A percentile compares a stretch with the other conserved stretches of the same genome.
phyloP scores from a whole-genome alignment of 2,113 vertebrate genomes.

The Ibidorhyncha struthersii region DNA sequence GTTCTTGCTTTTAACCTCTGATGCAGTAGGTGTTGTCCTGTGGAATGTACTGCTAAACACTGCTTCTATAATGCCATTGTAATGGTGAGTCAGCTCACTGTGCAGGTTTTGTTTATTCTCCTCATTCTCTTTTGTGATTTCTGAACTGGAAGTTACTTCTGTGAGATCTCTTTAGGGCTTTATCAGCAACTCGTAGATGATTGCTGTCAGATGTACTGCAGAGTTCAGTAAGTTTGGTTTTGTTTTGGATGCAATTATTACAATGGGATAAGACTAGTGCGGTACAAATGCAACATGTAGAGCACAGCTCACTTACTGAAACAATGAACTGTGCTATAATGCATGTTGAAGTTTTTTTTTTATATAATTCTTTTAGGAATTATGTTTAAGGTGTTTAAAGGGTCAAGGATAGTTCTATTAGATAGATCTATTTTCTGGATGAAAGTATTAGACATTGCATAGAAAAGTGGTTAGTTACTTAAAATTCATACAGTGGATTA shows the following conservation, averaged over 20 bases:
- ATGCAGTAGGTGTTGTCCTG: not conserved
- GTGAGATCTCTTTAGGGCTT: not conserved
- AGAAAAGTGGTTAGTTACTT: constrained; percentile 7
- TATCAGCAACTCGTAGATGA: not conserved
- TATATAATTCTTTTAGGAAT: not conserved
- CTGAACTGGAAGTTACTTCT: not conserved
- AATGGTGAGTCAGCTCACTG: not conserved
- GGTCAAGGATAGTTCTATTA: not conserved
- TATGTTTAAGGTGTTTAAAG: not conserved
- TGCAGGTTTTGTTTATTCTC: not conserved
- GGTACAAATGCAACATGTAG: fast-evolving
- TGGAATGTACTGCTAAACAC: not conserved
- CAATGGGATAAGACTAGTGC: not conserved
- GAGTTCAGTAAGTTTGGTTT: not conserved
- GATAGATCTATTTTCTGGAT: not conserved
- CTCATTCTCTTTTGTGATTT: not conserved
- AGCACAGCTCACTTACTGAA: not conserved
- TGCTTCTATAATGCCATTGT: fast-evolving
- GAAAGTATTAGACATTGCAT: not conserved
- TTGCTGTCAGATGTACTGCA: not conserved
- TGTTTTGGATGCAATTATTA: not conserved
- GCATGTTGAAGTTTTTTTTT: not conserved
- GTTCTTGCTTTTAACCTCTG: constrained; percentile 33
- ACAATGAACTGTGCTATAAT: not conserved
- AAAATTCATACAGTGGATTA: not conserved